These are phyloP conservation scores for Halcyon smyrnensis DNA, from an alignment of 2,797 vertebrate genomes.

Conservation along the genomic window DNA sequence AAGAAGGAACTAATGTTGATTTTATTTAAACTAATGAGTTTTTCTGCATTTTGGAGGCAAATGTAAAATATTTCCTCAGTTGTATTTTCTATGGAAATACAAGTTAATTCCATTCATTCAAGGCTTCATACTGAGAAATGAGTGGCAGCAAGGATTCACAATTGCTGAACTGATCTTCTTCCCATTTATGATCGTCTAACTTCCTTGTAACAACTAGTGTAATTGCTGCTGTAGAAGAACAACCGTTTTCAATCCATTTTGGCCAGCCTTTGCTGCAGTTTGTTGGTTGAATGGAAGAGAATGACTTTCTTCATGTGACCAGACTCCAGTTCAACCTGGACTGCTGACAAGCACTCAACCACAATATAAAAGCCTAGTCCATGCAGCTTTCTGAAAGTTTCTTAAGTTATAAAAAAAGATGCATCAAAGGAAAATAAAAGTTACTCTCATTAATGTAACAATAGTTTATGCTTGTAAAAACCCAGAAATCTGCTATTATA, in stretches of 20 bases:
- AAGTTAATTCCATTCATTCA: neutral
- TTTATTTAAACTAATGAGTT: neutral
- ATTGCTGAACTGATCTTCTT: neutral
- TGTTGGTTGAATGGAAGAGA: neutral
- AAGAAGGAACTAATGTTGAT: neutral
- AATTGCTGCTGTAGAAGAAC: neutral
- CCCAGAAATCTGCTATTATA: neutral
- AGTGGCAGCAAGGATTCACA: neutral
- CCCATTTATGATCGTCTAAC: neutral
- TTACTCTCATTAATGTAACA: neutral
- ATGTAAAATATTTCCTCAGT: neutral
- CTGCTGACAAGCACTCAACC: neutral
- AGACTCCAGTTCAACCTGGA: neutral
- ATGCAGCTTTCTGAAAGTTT: neutral
- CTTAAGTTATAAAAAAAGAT: neutral
- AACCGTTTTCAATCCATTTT: neutral
- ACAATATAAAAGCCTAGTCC: neutral
- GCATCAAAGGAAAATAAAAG: neutral
- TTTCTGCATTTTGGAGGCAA: neutral
- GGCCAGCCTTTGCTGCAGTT: neutral
- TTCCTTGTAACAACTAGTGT: neutral
- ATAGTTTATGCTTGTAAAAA: neutral
- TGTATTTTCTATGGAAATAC: neutral
- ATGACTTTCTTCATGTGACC: neutral
- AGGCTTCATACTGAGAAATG: neutral